Percentiles rank a stretch among this genome's conserved stretches.
Conservation (phyloP, 1,140 invertebrate genomes). For the Mycetomoellerius zeteki region DNA sequence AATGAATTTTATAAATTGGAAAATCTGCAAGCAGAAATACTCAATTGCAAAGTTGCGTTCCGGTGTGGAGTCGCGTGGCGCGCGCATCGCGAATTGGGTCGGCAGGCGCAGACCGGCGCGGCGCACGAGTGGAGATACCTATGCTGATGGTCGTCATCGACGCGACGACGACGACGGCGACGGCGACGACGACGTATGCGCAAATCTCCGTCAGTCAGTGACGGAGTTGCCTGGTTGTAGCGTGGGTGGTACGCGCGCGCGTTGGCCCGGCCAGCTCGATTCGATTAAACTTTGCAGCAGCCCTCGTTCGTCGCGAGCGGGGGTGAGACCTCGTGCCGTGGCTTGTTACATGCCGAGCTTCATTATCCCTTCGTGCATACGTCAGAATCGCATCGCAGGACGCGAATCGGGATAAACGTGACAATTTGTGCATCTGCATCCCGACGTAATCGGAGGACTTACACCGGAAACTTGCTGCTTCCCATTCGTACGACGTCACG, state of each 20-base stretch:
- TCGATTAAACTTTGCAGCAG: constrained; percentile 53
- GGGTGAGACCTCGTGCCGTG: constrained; percentile 44
- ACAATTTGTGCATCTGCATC: background rate
- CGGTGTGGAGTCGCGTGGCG: background rate
- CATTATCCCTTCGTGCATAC: background rate
- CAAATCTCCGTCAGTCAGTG: constrained; percentile 59
- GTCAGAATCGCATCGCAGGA: background rate
- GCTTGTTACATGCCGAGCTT: constrained; percentile 7
- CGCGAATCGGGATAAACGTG: background rate
- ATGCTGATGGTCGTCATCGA: constrained; percentile 5
- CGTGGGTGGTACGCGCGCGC: constrained; percentile 47
- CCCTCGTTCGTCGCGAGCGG: constrained; percentile 34
- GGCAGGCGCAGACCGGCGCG: constrained; percentile 12
- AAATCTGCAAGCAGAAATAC: background rate
- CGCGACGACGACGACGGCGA: constrained; percentile 11
- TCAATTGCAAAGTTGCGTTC: background rate
- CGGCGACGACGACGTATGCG: constrained; percentile 33
- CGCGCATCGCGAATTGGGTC: background rate
- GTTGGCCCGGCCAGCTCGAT: constrained; percentile 39
- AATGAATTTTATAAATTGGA: background rate
- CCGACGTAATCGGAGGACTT: too few species aligned
- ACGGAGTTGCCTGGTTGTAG: constrained; percentile 57
- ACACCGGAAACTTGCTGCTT: background rate
- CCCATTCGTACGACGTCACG: background rate
- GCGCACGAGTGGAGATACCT: background rate